Evolutionary conservation across 2,888 invertebrate genomes (phyloP), one percentile per base, ranked within the genome.

Genomic region (Syritta pipiens): DNA sequence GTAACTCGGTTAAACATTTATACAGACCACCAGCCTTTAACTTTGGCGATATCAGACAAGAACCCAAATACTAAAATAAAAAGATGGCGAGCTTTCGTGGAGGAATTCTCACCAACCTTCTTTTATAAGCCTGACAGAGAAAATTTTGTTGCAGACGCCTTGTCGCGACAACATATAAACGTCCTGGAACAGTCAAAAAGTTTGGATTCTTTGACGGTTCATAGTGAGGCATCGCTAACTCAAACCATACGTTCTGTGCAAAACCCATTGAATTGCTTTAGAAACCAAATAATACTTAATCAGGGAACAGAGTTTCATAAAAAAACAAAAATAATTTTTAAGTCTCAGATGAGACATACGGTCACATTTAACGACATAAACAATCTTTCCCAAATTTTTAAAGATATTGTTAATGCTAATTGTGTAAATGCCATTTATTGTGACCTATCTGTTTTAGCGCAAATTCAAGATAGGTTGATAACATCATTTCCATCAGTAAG

Each of bases 21-120:
- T 32, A 53, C 60, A 0, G 74, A 81, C 32, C 74, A 81, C 37
- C 77, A 83, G 53, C 84, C 83, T 10, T 71, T 82, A 6, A 65
- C 48, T 10, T 77, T 60, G 81, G 53, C 81, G 26, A 71, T 77
- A 24, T 69, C 82, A 37, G 63, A 71, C 51, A 71, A 59, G 62
- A 79, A 77, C 55, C 68, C 74, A 24, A 75, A 81, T 51, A 35
- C 42, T 6, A 81, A 77, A 53, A 26, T 62, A 35, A 74, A 74
- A 44, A 51, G 77, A 35, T 68, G 68, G 72, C 51, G 44, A 1
- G 55, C 62, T 0, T 75, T 81, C n/a, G 53, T 71, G 24, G 72
- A 82, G 42, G 77, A 77, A 40, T 74, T 72, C 12, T 26, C 57
- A 3, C 72, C 63, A 20, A 77, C n/a, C 0, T 75, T 69, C 40